Conservation (phyloP, 2,888 invertebrate species). For the Ashinkailepas kermadecensis region DNA sequence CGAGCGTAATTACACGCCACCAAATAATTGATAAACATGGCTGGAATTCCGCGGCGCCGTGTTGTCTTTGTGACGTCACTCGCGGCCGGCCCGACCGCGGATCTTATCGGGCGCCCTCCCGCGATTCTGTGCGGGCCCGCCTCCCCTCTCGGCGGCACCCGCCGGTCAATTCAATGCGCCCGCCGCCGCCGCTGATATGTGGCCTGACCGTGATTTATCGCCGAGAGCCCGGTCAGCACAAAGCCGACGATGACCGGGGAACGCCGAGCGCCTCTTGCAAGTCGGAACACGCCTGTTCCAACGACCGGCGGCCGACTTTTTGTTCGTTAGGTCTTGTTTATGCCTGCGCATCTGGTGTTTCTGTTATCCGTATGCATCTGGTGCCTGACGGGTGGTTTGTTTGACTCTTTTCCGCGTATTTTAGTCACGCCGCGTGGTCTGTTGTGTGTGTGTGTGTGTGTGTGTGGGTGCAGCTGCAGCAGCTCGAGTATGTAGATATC, state of each 20-base stretch:
- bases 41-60: background rate
- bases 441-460: too few relatives aligned
- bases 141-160: background rate
- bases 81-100: background rate
- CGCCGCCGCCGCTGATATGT: background rate
- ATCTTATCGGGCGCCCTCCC: background rate
- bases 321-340: background rate
- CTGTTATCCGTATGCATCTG: background rate
- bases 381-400: background rate
- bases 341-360: background rate
- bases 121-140: background rate
- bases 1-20: constrained; percentile 1
- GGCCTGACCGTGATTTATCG: background rate
- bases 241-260: background rate
- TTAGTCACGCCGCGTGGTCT: too few relatives aligned
- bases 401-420: background rate
- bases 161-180: background rate
- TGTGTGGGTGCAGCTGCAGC: too few relatives aligned
- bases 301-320: background rate
- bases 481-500: too few relatives aligned
- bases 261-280: background rate
- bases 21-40: constrained; percentile 20
- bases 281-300: background rate
- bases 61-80: background rate
- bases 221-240: background rate